phyloP scores from a whole-genome alignment of 2,888 invertebrate genomes.

The Lithophane socia region DNA sequence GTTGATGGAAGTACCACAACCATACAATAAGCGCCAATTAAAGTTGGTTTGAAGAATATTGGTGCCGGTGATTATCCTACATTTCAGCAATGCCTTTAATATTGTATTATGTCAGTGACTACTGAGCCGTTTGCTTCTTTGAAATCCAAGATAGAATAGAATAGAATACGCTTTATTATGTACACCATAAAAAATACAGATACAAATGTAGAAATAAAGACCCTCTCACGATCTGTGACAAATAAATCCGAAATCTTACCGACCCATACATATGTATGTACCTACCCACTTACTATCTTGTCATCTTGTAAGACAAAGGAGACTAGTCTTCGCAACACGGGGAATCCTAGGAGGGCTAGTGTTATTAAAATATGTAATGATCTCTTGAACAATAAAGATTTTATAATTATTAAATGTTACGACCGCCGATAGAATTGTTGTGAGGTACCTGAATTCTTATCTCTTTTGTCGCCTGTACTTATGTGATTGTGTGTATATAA shows the following conservation, averaged over 20 bases:
- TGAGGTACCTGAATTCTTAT: background rate
- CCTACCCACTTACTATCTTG: background rate
- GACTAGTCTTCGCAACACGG: background rate
- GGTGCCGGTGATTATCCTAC: background rate
- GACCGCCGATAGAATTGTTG: background rate
- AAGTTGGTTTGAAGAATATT: background rate
- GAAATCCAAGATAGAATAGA: background rate
- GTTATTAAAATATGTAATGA: background rate
- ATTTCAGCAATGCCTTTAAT: background rate
- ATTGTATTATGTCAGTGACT: background rate
- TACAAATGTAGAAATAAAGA: no score
- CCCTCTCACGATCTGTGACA: no score
- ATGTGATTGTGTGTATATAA: background rate
- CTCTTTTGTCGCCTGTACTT: slow-evolving; percentile 13
- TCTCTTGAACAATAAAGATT: background rate
- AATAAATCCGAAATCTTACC: background rate
- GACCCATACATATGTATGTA: background rate
- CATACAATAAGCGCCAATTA: background rate
- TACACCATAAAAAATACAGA: no score
- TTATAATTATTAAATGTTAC: background rate
- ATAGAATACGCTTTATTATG: no score
- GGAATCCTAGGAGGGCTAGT: background rate
- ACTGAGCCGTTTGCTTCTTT: background rate
- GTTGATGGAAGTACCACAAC: background rate
- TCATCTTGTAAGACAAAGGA: background rate